Percentiles rank a stretch among this genome's conserved stretches.
Conservation (phyloP, 2,797 vertebrate genomes). For the Myotis myotis region DNA sequence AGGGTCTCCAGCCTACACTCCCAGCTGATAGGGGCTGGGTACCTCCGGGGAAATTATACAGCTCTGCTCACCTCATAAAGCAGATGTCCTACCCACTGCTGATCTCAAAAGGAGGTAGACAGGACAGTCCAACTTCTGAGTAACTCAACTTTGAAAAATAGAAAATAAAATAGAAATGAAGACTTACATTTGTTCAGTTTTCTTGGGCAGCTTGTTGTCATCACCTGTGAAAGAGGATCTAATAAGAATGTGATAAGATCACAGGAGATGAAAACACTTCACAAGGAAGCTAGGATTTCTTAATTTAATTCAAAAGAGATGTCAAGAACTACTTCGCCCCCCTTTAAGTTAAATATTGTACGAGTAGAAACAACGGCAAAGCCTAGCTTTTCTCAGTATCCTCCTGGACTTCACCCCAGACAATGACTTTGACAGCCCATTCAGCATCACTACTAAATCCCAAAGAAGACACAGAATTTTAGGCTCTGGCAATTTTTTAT, state of each 20-base stretch:
- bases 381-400: not conserved
- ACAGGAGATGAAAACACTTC: not conserved
- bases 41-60: not conserved
- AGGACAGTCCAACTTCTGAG: not conserved
- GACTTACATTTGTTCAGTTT: constrained; percentile 92
- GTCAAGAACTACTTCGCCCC: not conserved
- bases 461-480: not conserved
- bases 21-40: not conserved
- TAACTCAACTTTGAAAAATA: not conserved
- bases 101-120: not conserved
- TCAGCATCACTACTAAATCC: not conserved
- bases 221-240: constrained; percentile 84
- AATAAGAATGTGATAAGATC: not conserved
- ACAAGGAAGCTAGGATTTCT: not conserved
- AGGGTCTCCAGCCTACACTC: not conserved
- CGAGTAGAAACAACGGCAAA: not conserved
- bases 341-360: not conserved
- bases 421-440: not conserved
- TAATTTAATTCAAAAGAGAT: not conserved
- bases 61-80: not conserved
- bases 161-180: not conserved
- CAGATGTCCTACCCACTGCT: not conserved
- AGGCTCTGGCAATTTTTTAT: not conserved
- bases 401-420: not conserved
- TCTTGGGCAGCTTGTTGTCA: constrained; percentile 85